Percentiles rank a stretch among this genome's conserved stretches.
These are phyloP conservation scores for Oriolus oriolus DNA, from an alignment of 2,113 vertebrate species.

Conservation along the genomic window DNA sequence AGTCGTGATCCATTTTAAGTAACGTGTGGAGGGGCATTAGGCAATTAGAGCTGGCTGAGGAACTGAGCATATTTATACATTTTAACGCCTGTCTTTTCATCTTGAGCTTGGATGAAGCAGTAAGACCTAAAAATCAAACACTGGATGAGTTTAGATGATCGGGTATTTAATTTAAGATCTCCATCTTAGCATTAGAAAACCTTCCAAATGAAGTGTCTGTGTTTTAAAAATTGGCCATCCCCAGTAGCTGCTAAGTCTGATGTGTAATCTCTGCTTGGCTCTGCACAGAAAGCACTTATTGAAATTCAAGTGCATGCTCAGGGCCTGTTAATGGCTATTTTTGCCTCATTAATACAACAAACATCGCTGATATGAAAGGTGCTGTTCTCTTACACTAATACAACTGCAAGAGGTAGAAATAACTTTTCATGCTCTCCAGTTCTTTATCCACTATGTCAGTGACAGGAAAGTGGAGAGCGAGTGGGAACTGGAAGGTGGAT, in stretches of 20 bases:
- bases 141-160: neutral
- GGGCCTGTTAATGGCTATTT: constrained; percentile 52
- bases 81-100: neutral
- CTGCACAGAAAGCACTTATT: constrained; percentile 32
- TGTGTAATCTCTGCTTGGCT: neutral
- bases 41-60: neutral
- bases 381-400: neutral
- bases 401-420: neutral
- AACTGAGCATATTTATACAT: neutral
- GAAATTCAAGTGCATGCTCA: constrained; percentile 51
- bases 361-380: constrained; percentile 28
- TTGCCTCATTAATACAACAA: constrained; percentile 59
- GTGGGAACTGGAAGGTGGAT: neutral
- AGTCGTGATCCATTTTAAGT: neutral
- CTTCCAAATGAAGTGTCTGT: neutral
- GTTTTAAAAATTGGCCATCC: neutral
- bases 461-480: neutral
- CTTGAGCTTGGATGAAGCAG: neutral
- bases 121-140: neutral
- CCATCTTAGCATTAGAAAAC: neutral
- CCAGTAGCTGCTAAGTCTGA: neutral
- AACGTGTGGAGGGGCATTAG: neutral
- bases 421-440: neutral
- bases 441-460: neutral
- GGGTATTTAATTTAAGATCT: neutral